A percentile compares a stretch with the other conserved stretches of the same genome.
Conservation (phyloP, 1,140 invertebrate genomes). For the Halesus radiatus region DNA sequence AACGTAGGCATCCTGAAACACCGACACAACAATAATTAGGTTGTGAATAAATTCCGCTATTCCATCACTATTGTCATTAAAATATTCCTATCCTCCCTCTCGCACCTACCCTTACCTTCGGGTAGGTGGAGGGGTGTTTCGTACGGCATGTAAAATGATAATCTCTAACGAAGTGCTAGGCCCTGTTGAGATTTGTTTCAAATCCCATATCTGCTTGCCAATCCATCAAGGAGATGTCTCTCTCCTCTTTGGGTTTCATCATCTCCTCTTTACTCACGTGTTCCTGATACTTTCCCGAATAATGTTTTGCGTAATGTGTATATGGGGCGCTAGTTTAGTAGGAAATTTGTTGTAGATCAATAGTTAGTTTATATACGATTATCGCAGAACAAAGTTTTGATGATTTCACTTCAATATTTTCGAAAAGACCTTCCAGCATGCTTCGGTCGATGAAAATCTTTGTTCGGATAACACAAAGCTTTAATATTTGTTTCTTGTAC, state of each 20-base stretch:
- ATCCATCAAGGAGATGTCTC: constrained; percentile 55
- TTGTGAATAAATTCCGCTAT: not conserved
- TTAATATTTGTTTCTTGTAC: too few species aligned
- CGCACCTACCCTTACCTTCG: not conserved
- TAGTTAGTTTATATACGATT: too few species aligned
- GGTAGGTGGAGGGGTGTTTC: not conserved
- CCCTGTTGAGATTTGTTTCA: constrained; percentile 57
- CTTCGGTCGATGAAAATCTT: too few species aligned
- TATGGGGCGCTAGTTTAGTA: too few species aligned
- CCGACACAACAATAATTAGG: too few species aligned
- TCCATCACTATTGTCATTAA: not conserved
- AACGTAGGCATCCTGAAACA: too few species aligned
- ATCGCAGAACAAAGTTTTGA: too few species aligned
- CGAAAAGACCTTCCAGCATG: too few species aligned
- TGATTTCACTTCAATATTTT: too few species aligned
- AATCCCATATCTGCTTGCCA: constrained; percentile 56
- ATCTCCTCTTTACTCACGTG: constrained; percentile 15
- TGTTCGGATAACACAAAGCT: too few species aligned
- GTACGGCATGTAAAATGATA: constrained; percentile 52
- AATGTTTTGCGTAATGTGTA: not conserved
- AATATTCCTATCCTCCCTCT: not conserved
- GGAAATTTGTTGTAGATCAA: too few species aligned
- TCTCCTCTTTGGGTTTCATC: constrained; percentile 49
- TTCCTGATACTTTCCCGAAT: constrained; percentile 4
- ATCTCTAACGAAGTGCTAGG: constrained; percentile 56